Base-by-base conservation (phyloP, 1,140 invertebrate genomes). In the Amyelois transitella region DNA sequence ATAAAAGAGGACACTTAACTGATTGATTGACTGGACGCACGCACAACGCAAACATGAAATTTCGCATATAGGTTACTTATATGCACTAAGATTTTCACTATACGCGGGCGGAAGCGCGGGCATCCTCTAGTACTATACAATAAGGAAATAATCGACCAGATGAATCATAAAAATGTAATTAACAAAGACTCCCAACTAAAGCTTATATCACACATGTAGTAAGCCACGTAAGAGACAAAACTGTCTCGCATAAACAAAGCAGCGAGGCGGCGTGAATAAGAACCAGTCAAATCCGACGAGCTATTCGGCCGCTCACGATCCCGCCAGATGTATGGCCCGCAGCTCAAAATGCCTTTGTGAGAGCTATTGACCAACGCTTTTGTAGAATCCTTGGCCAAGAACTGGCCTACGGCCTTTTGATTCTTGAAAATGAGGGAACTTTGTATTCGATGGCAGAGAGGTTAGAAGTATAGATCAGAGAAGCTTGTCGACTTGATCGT, bases 261-360 rank as follows among this genome's bases (percentile, higher is more conserved):
- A 51, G 62, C 55, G 61, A 62, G 32, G 1, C 1, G 32, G 58
- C 58, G 64, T 70, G 69, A 77, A 55, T 75, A 69, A 67, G 62
- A 55, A 62, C 70, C 66, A 65, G 58, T 69, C 72, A 77, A 81
- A 81, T 81, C 78, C 78, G 70, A 58, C 43, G 50, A 62, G 60
- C 75, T 64, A 75, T 79, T 77, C 75, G 63, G 64, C 18, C 53
- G 62, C 68, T 65, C 78, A 81, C 76, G 78, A 75, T 60, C 68
- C 55, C 14, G 59, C 61, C 77, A 81, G 77, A 78, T 81, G 77
- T 75, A 73, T 73, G 65, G 55, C 58, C 67, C 24, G 21, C 20
- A 20, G 24, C 2, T 25, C 48, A 22, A 20, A 49, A 24, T 25
- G 14, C 14, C 20, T 28, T 28, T 28, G 48, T 25, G 48, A 22